Percentiles rank a stretch among this genome's conserved stretches.
These are phyloP conservation scores for Pteropus rufus DNA, from an alignment of 2,797 vertebrate species.

Conservation along the genomic window DNA sequence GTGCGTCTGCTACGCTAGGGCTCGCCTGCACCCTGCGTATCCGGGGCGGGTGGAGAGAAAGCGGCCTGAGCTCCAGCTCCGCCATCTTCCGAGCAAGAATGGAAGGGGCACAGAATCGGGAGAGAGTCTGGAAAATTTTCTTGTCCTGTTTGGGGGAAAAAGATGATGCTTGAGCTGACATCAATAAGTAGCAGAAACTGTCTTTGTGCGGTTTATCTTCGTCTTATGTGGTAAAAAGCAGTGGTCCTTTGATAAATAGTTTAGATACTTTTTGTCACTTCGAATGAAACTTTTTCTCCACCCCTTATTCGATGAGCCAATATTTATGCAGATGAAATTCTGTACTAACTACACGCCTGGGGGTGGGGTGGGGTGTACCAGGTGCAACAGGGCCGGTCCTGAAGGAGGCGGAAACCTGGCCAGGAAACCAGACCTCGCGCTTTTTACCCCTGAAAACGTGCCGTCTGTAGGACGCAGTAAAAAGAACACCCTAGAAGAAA, in stretches of 20 bases:
- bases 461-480: fast-evolving
- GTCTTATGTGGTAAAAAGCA: neutral
- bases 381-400: neutral
- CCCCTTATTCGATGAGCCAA: too few relatives aligned
- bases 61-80: neutral
- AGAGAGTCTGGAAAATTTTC: neutral
- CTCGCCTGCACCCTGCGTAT: neutral
- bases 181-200: neutral
- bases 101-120: neutral
- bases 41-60: neutral
- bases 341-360: too few relatives aligned
- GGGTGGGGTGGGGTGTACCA: too few relatives aligned
- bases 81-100: neutral
- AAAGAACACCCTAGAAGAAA: fast-evolving
- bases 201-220: neutral
- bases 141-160: neutral
- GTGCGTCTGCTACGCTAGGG: neutral
- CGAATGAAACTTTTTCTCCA: too few relatives aligned
- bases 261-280: neutral
- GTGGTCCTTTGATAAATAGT: neutral
- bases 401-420: neutral
- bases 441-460: neutral
- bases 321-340: too few relatives aligned
- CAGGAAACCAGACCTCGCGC: neutral
- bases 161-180: neutral